Evolutionary conservation across 2,797 vertebrate species (phyloP), one percentile per base, ranked within the genome.

Genomic region (Myotis planiceps): DNA sequence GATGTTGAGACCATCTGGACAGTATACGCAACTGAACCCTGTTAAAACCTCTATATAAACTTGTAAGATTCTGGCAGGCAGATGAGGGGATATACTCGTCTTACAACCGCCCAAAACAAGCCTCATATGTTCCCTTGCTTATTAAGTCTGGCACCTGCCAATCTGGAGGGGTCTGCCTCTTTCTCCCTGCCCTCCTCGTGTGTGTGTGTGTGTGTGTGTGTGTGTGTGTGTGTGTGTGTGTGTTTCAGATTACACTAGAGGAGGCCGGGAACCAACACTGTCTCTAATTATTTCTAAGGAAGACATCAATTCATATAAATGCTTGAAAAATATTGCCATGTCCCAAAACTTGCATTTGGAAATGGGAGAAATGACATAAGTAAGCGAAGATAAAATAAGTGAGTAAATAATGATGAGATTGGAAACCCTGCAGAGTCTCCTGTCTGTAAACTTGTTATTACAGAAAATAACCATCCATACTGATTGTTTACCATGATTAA

Each of bases 291-390:
- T 65, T 65, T 65, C 63, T 32, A 90, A 90, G 74, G 72, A 93
- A 93, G 87, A 45, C n/a, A 95, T 66, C 32, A 76, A 90, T 79
- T 97, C 90, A 82, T 80, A 92, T 97, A 90, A 96, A 76, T 29
- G 81, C 21, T 65, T 83, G 51, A 92, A 90, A 85, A 69, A 68
- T 84, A 68, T 49, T 86, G n/a, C 71, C n/a, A 45, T 58, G 60
- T 74, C n/a, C 69, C 51, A 34, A 94, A 97, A 95, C 55, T 14
- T 79, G 75, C 47, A 82, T 87, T 74, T 58, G n/a, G 72, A 81
- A 84, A 95, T 78, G 55, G 53, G 37, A 96, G 75, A 88, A 76
- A 14, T 25, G 27, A 12, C 63, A 89, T 65, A 86, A 92, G 37
- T 47, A 91, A 80, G 82, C 16, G 51, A 86, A 94, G 42, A 76